Conservation (phyloP, 2,888 invertebrate species). For the Pyralis farinalis region DNA sequence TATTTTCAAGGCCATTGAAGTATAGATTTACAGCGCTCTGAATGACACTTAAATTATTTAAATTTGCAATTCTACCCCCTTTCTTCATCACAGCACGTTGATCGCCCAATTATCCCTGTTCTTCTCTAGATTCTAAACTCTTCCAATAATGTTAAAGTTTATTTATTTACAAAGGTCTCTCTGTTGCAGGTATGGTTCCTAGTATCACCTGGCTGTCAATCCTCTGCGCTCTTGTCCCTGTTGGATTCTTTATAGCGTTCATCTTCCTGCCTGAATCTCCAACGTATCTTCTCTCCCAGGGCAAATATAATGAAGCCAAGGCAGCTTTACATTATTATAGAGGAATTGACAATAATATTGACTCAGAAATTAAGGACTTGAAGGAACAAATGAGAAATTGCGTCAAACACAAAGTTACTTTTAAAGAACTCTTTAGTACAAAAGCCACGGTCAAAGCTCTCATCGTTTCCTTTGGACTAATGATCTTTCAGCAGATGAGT, state of each 20-base stretch:
- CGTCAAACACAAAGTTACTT: conserved; percentile 60
- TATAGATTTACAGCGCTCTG: too few relatives aligned
- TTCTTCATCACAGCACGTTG: too few relatives aligned
- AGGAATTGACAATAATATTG: conserved; percentile 80
- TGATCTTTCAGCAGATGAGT: conserved; percentile 84
- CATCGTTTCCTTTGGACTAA: conserved; percentile 79
- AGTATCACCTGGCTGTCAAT: conserved; percentile 61
- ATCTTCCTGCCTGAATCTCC: conserved; percentile 88
- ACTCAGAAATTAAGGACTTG: conserved; percentile 74
- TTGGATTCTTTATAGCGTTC: conserved; percentile 71
- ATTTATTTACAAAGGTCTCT: not conserved
- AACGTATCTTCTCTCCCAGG: conserved; percentile 79
- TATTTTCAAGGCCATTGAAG: too few relatives aligned
- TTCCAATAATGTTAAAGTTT: not conserved
- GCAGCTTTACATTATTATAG: conserved; percentile 82
- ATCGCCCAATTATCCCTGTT: too few relatives aligned
- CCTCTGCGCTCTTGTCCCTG: conserved; percentile 61
- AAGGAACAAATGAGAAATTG: conserved; percentile 68
- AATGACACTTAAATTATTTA: too few relatives aligned
- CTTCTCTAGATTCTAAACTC: too few relatives aligned
- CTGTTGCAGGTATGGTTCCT: conserved; percentile 61
- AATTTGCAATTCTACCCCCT: too few relatives aligned
- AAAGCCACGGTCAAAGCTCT: conserved; percentile 67
- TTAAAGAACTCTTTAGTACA: conserved; percentile 63
- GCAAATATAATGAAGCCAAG: conserved; percentile 79